Conservation (phyloP, 2,113 vertebrate genomes). For the Dendropsophus ebraccatus region DNA sequence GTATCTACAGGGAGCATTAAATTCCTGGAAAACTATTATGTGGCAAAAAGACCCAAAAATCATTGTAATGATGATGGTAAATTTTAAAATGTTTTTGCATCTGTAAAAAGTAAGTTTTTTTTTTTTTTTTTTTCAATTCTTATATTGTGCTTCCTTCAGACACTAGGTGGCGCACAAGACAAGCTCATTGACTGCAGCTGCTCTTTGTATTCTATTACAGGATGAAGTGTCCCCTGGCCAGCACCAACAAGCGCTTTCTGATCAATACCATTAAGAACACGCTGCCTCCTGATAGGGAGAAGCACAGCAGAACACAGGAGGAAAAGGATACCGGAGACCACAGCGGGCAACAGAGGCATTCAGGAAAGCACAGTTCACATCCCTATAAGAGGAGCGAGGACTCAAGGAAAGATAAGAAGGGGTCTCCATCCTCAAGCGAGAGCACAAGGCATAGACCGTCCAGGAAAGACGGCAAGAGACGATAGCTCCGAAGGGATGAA, state of each 20-base stretch:
- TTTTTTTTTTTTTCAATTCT: neutral
- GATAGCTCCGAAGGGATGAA: constrained; percentile 54
- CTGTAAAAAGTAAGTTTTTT: neutral
- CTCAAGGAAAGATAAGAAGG: constrained; percentile 64
- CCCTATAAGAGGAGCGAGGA: constrained; percentile 70
- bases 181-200: constrained; percentile 63
- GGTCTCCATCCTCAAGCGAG: constrained; percentile 71
- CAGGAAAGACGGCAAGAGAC: constrained; percentile 63
- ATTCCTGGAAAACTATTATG: neutral
- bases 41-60: neutral
- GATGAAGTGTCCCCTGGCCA: constrained; percentile 93
- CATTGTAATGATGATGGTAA: neutral
- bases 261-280: constrained; percentile 94
- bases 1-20: neutral
- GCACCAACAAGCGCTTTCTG: constrained; percentile 95
- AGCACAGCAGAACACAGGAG: constrained; percentile 66
- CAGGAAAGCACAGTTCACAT: constrained; percentile 71
- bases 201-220: constrained; percentile 69
- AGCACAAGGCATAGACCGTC: constrained; percentile 68
- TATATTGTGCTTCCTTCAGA: constrained; percentile 70
- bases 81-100: neutral
- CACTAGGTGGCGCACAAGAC: constrained; percentile 82
- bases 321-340: constrained; percentile 68
- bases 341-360: constrained; percentile 70
- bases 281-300: constrained; percentile 76